Evolutionary conservation across 1,140 invertebrate genomes (phyloP), one percentile per base, ranked within the genome.

Genomic region (Drosophila quadrilineata): DNA sequence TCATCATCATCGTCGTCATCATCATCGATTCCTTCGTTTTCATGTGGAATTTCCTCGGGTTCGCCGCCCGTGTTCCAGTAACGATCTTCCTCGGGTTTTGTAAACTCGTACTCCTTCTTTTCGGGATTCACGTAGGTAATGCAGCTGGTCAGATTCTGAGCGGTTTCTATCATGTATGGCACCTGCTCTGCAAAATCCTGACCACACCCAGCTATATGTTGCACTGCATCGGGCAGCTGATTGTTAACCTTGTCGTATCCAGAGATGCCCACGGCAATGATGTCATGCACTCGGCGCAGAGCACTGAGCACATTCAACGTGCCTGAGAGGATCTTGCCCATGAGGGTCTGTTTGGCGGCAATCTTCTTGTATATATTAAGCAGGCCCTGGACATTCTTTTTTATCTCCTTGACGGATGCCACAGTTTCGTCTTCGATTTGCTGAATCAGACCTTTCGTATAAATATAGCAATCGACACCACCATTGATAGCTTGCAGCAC

Each of bases 341-440:
- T 9, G 0, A 73, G 24, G 1, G 87, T 67, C 19, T 73, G 57
- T 24, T 88, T 88, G 28, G 65, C 60, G 4, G 67, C 67, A 2
- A 88, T 69, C 50, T 87, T 88, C 41, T 87, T 87, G 62, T 88
- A 88, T 26, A 88, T 76, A 2, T 52, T 65, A 0, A 82, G 77
- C 14, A 88, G 57, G 9, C 68, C 41, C 6, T 41, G 48, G 3
- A 88, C 54, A 24, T 71, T 80, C 2, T 49, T 43, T 10, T 70
- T 71, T 1, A 88, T 64, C 21, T 77, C 70, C 40, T 71, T 76
- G 4, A 88, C 71, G 3, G 82, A 68, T 3, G 71, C 48, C 21
- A 88, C 72, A 0, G 87, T 88, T 19, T 88, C 82, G 6, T 75
- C 6, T 41, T 88, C 66, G 3, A 88, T 72, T 12, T 35, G 33